Evolutionary conservation across 2,888 invertebrate species (phyloP), one percentile per base, ranked within the genome.

Genomic region (Lepetodrilus schrolli): DNA sequence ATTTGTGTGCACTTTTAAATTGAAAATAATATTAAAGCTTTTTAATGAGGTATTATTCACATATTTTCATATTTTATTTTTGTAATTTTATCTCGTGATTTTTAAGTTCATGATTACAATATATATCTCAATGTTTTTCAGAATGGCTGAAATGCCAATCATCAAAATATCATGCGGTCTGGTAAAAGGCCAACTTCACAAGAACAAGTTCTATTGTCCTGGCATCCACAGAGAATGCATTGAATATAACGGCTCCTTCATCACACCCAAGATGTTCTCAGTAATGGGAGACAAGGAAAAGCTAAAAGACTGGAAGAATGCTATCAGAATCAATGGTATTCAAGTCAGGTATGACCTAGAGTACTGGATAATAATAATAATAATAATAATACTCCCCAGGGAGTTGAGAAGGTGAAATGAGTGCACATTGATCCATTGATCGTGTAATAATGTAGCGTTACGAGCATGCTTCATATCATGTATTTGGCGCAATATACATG

Each of bases 251-350:
- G 88, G 88, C 1, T 81, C 83, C 50, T 84, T 91, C 79, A 86
- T 91, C 69, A 88, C 90, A 23, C 91, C 91, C 7, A 90, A 91
- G 70, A 86, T 87, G 68, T 91, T 91, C 79, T 90, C 90, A 36
- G 86, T 91, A 1, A 84, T 90, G 74, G 91, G 90, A 8, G 90
- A 90, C 70, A 91, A 91, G 77, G 90, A 90, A 66, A 89, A 88
- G 74, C 87, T 91, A 66, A 91, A 91, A 78, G 91, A 91, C 80
- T 91, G 91, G 91, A 91, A 91, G 78, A 91, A 91, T 78, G 90
- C 90, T 34, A 89, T 91, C 38, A 82, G 91, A 70, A 87, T 91
- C 36, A 82, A 87, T 70, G 84, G 86, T 2, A 77, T 80, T 20
- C 84, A 86, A 65, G 75, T 88, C 23, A 84, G 87, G 87, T 87